phyloP scores from a whole-genome alignment of 2,113 vertebrate genomes.

The Heterocephalus glaber region DNA sequence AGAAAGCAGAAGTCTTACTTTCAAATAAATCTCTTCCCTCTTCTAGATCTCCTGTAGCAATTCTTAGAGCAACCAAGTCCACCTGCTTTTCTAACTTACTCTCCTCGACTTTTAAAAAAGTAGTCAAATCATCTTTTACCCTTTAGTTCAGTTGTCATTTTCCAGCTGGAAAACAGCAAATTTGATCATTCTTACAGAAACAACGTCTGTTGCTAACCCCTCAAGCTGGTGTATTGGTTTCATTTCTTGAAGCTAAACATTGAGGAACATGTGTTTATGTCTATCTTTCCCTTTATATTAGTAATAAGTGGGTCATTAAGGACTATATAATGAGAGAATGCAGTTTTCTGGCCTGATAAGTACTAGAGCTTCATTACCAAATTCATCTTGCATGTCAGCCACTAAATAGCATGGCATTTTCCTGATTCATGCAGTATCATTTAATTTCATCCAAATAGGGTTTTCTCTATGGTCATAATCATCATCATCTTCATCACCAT shows the following conservation, averaged over 20 bases:
- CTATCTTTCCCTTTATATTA: constrained; percentile 73
- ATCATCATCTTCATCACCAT: constrained; percentile 65
- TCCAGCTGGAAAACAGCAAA: constrained; percentile 75
- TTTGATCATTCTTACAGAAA: constrained; percentile 73
- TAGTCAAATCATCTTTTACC: constrained; percentile 74
- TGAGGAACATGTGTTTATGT: constrained; percentile 72
- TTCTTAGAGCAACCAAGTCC: constrained; percentile 32
- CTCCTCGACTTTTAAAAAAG: constrained; percentile 23
- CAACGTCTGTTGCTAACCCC: constrained; percentile 76
- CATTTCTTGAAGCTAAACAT: constrained; percentile 73
- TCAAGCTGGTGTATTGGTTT: constrained; percentile 70
- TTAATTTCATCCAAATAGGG: constrained; percentile 77
- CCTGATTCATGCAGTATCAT: constrained; percentile 58
- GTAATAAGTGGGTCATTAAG: constrained; percentile 78
- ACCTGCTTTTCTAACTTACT: constrained; percentile 57
- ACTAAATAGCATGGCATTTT: constrained; percentile 68
- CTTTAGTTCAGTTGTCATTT: constrained; percentile 76
- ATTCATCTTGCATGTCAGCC: constrained; percentile 70
- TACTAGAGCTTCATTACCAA: constrained; percentile 65
- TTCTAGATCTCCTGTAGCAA: neutral
- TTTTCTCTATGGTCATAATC: constrained; percentile 70
- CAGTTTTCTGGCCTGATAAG: constrained; percentile 71
- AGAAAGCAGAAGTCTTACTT: constrained; percentile 9
- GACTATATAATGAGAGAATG: constrained; percentile 66
- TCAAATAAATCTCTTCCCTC: constrained; percentile 28